Evolutionary conservation across 2,888 invertebrate species (phyloP).

Genomic region (Zhuqinia jingwanae): DNA sequence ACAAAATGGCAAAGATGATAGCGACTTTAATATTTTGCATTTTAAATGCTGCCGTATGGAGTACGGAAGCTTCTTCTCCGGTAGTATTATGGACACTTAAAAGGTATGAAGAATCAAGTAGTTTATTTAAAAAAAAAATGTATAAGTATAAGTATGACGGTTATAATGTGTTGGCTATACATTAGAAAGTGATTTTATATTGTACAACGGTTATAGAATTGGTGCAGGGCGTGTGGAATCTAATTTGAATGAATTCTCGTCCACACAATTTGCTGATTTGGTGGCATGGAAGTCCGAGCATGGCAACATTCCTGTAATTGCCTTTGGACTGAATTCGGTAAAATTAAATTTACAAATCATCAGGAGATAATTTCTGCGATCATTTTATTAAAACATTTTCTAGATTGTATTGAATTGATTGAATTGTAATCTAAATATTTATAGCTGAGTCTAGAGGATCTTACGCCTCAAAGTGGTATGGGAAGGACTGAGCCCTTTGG

Average conservation of each 20-base stretch:
- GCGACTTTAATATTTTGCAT: background rate
- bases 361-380: background rate
- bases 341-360: background rate
- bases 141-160: background rate
- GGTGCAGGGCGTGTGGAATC: slow-evolving; percentile 52
- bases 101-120: slow-evolving; percentile 19
- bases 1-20: slow-evolving; percentile 9
- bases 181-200: too few species aligned
- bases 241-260: slow-evolving; percentile 59
- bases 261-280: slow-evolving; percentile 58
- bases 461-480: slow-evolving; percentile 42
- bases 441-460: slow-evolving; percentile 61
- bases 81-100: slow-evolving; percentile 61
- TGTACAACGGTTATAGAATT: slow-evolving; percentile 24
- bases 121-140: background rate
- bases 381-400: background rate
- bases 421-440: too few species aligned
- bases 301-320: slow-evolving; percentile 57
- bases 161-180: too few species aligned
- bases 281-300: slow-evolving; percentile 60
- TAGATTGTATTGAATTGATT: too few species aligned
- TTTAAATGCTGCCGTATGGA: slow-evolving; percentile 29
- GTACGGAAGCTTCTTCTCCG: slow-evolving; percentile 37
- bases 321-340: slow-evolving; percentile 57
- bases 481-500: slow-evolving; percentile 40